A percentile compares a stretch with the other conserved stretches of the same genome.
These are phyloP conservation scores for Sarcophaga peregrina DNA, from an alignment of 1,140 invertebrate genomes.

Conservation along the genomic window DNA sequence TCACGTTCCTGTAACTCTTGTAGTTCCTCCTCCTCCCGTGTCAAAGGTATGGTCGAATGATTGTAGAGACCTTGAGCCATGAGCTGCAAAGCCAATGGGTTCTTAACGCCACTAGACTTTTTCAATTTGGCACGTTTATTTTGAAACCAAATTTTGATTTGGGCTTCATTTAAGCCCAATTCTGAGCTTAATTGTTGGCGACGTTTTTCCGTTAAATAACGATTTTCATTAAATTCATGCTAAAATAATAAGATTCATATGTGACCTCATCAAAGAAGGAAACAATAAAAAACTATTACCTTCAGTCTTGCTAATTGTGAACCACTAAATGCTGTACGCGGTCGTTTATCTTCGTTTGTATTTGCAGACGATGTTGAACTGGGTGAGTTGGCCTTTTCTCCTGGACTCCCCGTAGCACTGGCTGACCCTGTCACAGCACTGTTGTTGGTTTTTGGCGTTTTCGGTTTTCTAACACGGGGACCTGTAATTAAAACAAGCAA, in stretches of 20 bases:
- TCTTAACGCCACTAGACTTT: conserved; percentile 85
- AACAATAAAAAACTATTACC: conserved; percentile 60
- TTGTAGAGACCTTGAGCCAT: conserved; percentile 94
- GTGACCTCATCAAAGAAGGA: background rate
- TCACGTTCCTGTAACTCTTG: conserved; percentile 63
- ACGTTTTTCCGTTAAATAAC: conserved; percentile 90
- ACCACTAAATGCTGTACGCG: conserved; percentile 95
- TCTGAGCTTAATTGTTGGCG: conserved; percentile 87
- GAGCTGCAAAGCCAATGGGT: conserved; percentile 85
- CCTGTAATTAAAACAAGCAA: conserved; percentile 72
- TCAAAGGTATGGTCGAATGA: conserved; percentile 82
- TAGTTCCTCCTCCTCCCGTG: conserved; percentile 78
- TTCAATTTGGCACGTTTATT: conserved; percentile 96
- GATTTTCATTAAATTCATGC: conserved; percentile 89
- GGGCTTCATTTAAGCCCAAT: conserved; percentile 90
- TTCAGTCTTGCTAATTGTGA: conserved; percentile 94
- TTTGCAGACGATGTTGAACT: conserved; percentile 43
- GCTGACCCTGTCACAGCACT: conserved; percentile 24
- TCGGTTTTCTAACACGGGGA: conserved; percentile 87
- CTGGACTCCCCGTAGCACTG: conserved; percentile 54
- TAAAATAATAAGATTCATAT: conserved; percentile 41
- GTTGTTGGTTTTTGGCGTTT: conserved; percentile 58
- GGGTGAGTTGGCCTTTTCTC: conserved; percentile 23
- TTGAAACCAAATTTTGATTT: conserved; percentile 97
- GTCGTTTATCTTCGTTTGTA: conserved; percentile 90